Base-by-base conservation (phyloP, 92 coral and sea anemone genomes). In the Nematostella vectensis region DNA sequence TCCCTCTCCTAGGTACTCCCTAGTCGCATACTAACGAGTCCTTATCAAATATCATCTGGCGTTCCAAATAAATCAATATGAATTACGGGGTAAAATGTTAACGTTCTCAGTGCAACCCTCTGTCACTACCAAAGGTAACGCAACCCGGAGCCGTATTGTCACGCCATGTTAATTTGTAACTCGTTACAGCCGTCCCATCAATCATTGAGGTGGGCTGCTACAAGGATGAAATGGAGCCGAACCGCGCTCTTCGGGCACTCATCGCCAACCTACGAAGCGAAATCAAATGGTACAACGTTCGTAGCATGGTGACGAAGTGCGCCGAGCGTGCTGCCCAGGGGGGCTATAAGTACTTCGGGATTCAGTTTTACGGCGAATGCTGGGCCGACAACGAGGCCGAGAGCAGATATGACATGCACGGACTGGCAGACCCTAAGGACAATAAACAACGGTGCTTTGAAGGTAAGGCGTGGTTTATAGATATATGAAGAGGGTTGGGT, bases 361-460 rank as follows among this genome's bases (percentile, higher is more conserved):
- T 76, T 27, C 82, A 76, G 60, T 76, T 68, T 54, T 76, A 20
- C 44, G 82, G 82, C 22, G 82, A 76, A 48, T 76, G 82, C 27
- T 67, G 74, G 74, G 74, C 50, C 1, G 64, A 61, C 13, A 57
- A 45, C 27, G 61, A 26, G 11, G 74, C 47, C 28, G 45, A 67
- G 36, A 15, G 31, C 17, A 20, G 24, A 1, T 56, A 57, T 31
- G 58, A 18, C 26, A 23, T 27, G n/a, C 45, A 67, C 49, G 74
- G 65, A 8, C 57, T 12, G 57, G 57, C 57, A 9, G 4, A 51
- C 29, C 57, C 57, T 17, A 51, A 12, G 18, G 8, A 51, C 57
- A 57, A 57, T 44, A 61, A 52, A 58, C 31, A 39, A 1, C 0
- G 44, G 2, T 67, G 74, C 26, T 48, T 19, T 31, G 64, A 67